Conservation (phyloP, 2,113 vertebrate species). For the Vicugna pacos region DNA sequence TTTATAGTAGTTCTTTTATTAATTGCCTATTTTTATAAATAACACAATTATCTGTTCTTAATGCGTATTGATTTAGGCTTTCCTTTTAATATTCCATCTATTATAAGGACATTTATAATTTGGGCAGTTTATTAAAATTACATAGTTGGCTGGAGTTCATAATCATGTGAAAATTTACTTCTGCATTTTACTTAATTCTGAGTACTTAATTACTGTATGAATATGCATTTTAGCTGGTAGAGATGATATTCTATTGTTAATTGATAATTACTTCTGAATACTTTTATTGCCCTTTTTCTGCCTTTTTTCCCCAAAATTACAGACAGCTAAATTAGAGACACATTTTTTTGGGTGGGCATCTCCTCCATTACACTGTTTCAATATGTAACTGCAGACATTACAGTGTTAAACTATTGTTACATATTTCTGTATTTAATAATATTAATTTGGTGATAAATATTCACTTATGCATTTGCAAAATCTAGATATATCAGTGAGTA, state of each 20-base stretch:
- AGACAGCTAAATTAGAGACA: not conserved
- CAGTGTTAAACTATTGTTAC: not conserved
- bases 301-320: not conserved
- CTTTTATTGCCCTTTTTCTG: not conserved
- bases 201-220: not conserved
- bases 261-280: not conserved
- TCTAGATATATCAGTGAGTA: not conserved
- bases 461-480: not conserved
- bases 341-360: not conserved
- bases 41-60: not conserved
- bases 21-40: not conserved
- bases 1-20: not conserved
- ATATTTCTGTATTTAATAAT: not conserved
- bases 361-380: not conserved
- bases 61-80: not conserved
- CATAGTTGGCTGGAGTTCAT: not conserved
- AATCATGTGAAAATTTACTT: not conserved
- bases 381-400: not conserved
- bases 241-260: not conserved
- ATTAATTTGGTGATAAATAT: not conserved
- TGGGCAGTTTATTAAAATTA: conserved; percentile 37
- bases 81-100: not conserved
- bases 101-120: conserved; percentile 15
- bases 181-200: not conserved
- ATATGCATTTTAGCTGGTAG: not conserved